Evolutionary conservation across 2,888 invertebrate species (phyloP), one percentile per base, ranked within the genome.

Genomic region (Nycteola revayana): DNA sequence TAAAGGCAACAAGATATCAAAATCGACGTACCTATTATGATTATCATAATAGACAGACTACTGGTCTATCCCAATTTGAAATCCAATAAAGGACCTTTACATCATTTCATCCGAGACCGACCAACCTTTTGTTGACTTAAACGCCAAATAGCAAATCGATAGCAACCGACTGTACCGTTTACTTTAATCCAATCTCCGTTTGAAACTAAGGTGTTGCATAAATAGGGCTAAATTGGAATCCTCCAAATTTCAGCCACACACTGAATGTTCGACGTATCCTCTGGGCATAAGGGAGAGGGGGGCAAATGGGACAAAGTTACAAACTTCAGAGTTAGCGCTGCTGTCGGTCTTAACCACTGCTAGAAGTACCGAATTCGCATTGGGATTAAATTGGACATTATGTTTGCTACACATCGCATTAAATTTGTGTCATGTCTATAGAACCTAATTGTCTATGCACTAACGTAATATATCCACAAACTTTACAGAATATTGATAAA

Each of bases 251-350:
- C 54, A 56, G 52, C 65, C 75, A 72, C 71, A 74, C 53, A 68
- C 49, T 68, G 65, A 64, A 63, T 65, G 62, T 47, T 50, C 52
- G 47, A 62, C 50, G 59, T 49, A 40, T 75, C 76, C 75, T 74
- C 54, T 56, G 75, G 69, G 66, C 38, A 61, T 43, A 40, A 36
- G 57, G 42, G 45, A 41, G 44, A 57, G 49, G 44, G 39, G 36
- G 47, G 39, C 36, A 42, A 36, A 52, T 28, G 56, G 65, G 60
- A 63, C 65, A 61, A 78, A 83, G 78, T 85, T 82, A 63, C 70
- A 75, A 85, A 85, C 80, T 85, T 74, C 64, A 48, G 61, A 73
- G 74, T 73, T 71, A 75, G 78, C 75, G 75, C 66, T 75, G 75
- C 66, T 77, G 75, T 72, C 74, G 70, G 69, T 67, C 65, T 57